Base-by-base conservation (phyloP, 2,888 invertebrate genomes). In the Dione juno region DNA sequence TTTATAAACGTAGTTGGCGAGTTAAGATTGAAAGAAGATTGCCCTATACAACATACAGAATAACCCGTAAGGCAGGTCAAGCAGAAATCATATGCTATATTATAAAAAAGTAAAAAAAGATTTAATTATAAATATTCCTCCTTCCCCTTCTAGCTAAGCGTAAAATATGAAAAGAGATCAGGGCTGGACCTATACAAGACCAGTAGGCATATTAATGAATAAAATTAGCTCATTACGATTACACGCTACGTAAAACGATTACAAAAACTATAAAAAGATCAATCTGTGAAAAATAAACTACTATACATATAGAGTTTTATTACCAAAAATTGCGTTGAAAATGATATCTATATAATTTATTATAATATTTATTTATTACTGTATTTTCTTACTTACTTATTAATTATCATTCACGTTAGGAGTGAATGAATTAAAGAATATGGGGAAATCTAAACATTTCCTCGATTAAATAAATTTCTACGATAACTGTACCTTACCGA, bases 111-210 rank as follows among this genome's bases (percentile, higher is more conserved):
- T 16, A 57, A 40, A 57, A 54, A 61, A 14, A n/a, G 21, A 45
- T 61, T 45, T 61, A 45, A 61, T 61, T 61, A 61, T 61, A 61
- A 61, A 61, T 58, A 58, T 28, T 59, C 14, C 58, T 59, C 41
- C 61, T 61, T 61, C 61, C 61, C 61, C 61, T 45, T 45, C 45
- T 45, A 61, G 16, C 45, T 61, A 45, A 61, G 61, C 61, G 61
- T 61, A 16, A 61, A 61, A 45, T 61, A 43, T 61, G 45, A 59
- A 59, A 59, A 45, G 61, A 61, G 61, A 61, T 61, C 45, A 61
- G 45, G 61, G 61, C 35, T 61, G 45, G 16, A 61, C 45, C 61
- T 45, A 61, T 61, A 61, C 43, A 28, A 45, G 28, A 45, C 28
- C 43, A 61, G 16, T 13, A 45, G 16, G 61, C 45, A 45, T 61